Conservation (phyloP, 2,113 vertebrate species). For the Heliornis fulica region DNA sequence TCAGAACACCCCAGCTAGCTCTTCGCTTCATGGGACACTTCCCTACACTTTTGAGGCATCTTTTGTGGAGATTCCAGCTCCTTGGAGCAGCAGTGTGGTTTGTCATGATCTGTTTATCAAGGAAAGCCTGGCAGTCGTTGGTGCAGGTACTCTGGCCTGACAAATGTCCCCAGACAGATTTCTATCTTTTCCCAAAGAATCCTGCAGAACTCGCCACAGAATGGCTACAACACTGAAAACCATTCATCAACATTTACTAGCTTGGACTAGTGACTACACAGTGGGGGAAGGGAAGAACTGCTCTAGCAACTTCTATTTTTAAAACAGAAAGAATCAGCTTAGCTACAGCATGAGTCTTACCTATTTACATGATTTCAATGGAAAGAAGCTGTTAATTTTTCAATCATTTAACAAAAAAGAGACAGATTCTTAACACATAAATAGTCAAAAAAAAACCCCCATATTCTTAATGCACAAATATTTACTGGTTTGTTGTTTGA, state of each 20-base stretch:
- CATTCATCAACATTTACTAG: slow-evolving; percentile 64
- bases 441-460: not conserved
- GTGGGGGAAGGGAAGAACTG: slow-evolving; percentile 75
- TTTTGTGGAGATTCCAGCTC: slow-evolving; percentile 72
- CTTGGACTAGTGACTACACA: slow-evolving; percentile 61
- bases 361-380: slow-evolving; percentile 52
- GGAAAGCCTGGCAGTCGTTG: slow-evolving; percentile 44
- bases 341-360: slow-evolving; percentile 61
- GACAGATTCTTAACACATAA: not conserved
- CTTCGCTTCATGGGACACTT: slow-evolving; percentile 76
- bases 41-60: slow-evolving; percentile 64
- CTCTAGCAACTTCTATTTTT: slow-evolving; percentile 92
- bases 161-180: slow-evolving; percentile 4
- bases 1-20: slow-evolving; percentile 90
- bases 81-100: slow-evolving; percentile 61
- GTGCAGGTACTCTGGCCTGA: slow-evolving; percentile 10
- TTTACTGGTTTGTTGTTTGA: not conserved
- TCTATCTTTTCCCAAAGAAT: slow-evolving; percentile 11
- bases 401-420: not conserved
- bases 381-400: slow-evolving; percentile 15
- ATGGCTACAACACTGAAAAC: slow-evolving; percentile 52
- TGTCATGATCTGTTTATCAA: slow-evolving; percentile 71
- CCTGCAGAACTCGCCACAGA: slow-evolving; percentile 50
- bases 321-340: slow-evolving; percentile 80
- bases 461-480: not conserved